Base-by-base conservation (phyloP, 2,888 invertebrate species). In the Drosophila meridionalis region DNA sequence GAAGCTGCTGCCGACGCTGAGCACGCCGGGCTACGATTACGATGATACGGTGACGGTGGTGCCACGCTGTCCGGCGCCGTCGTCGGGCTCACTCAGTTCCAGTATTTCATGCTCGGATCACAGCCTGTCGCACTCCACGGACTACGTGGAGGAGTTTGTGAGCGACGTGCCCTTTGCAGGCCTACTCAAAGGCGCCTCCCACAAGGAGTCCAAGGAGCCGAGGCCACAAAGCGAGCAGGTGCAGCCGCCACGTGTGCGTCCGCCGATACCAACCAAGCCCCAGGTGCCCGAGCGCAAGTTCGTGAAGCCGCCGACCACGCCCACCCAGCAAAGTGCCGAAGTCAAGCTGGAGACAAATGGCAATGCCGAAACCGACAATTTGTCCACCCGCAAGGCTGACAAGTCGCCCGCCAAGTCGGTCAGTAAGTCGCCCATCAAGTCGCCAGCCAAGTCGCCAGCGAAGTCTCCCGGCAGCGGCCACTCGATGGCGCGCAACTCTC, bases 121-220 rank as follows among this genome's bases (percentile, higher is more conserved):
- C 92, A 96, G 96, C 80, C 87, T 92, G 3, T 96, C 84, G 12
- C 87, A 80, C 20, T 84, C 96, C 80, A 96, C 96, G 7, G 97
- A 97, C 93, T 95, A 95, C 88, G 96, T 97, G 69, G 97, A 97
- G 93, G 97, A 97, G 93, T 97, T 96, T 93, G 95, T 97, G 79
- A 96, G 96, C 73, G 97, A 98, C 92, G 95, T 96, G 75, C 97
- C 97, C 75, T 97, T 97, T 93, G 70, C 94, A 95, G 97, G 97
- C 92, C 94, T 97, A 89, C 95, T 97, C 92, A 97, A 97, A 93
- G 97, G 97, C 87, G 97, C 97, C 67, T 95, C 96, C 71, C 72
- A 78, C 28, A 55, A 55, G 53, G 53, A 55, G 34, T 75, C 67
- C n/a, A 83, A 83, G 12, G 73, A 71, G 7, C 14, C 61, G 9